Evolutionary conservation across 2,113 vertebrate genomes (phyloP).

Genomic region (Oryzias woworae): DNA sequence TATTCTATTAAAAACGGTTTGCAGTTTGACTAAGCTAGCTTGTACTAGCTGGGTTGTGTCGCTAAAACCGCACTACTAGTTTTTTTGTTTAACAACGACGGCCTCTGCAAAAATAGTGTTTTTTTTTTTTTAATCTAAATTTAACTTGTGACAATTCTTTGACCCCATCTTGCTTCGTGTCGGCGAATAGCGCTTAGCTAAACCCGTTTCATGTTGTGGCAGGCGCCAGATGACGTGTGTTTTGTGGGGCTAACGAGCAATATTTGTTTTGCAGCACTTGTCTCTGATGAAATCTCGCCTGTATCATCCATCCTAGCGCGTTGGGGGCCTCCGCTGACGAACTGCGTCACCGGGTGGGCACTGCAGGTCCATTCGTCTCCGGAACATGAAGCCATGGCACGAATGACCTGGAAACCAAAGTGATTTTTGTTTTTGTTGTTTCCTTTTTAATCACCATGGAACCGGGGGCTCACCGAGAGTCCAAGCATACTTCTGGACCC

Average conservation of each 20-base stretch:
- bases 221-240: not conserved
- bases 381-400: slow-evolving; percentile 73
- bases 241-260: slow-evolving; percentile 21
- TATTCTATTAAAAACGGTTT: too few relatives aligned
- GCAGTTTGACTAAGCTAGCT: too few relatives aligned
- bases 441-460: slow-evolving; percentile 69
- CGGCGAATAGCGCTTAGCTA: too few relatives aligned
- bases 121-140: too few relatives aligned
- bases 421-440: slow-evolving; percentile 44
- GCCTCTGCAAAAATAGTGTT: not conserved
- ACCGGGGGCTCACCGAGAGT: slow-evolving; percentile 34
- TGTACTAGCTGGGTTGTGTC: not conserved
- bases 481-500: slow-evolving; percentile 54
- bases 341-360: slow-evolving; percentile 75
- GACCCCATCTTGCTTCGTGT: too few relatives aligned
- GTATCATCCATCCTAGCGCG: slow-evolving; percentile 46
- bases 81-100: not conserved
- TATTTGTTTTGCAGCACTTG: slow-evolving; percentile 41
- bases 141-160: too few relatives aligned
- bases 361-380: slow-evolving; percentile 59
- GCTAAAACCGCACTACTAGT: not conserved
- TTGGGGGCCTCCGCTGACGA: slow-evolving; percentile 59
- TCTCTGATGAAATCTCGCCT: slow-evolving; percentile 44
- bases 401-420: slow-evolving; percentile 59
- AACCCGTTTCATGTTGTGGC: not conserved